phyloP scores from a whole-genome alignment of 2,797 vertebrate genomes.

The Enteromius anoplus region DNA sequence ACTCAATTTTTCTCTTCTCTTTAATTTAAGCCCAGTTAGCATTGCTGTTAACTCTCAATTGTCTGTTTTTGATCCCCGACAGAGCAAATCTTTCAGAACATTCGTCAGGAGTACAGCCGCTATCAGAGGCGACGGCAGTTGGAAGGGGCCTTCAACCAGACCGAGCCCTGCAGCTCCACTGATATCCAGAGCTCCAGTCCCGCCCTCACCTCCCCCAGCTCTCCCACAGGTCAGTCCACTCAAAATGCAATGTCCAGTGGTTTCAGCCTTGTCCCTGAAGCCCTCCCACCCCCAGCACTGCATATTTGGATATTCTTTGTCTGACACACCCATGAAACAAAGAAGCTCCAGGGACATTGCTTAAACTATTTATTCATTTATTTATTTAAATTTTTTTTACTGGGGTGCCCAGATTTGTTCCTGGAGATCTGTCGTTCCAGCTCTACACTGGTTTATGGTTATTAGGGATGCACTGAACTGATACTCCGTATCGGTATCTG shows the following conservation, averaged over 20 bases:
- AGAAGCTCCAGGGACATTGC: not conserved
- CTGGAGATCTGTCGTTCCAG: not conserved
- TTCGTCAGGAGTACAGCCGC: conserved; percentile 91
- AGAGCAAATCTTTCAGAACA: conserved; percentile 95
- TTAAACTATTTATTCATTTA: not conserved
- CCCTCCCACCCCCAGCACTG: not conserved
- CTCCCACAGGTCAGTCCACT: conserved; percentile 83
- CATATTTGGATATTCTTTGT: not conserved
- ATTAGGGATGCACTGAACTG: no score
- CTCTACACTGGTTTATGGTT: not conserved
- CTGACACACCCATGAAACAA: not conserved
- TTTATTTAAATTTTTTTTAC: no score
- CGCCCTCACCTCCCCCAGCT: conserved; percentile 82
- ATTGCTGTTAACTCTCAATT: not conserved
- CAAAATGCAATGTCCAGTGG: not conserved
- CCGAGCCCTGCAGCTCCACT: conserved; percentile 80
- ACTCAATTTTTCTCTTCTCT: not conserved
- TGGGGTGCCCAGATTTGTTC: not conserved
- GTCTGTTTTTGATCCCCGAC: conserved; percentile 47
- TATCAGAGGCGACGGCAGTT: conserved; percentile 91
- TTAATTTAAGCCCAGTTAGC: not conserved
- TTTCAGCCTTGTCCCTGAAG: not conserved
- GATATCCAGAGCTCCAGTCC: conserved; percentile 81
- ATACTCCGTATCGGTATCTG: no score
- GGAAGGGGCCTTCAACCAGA: conserved; percentile 89